Evolutionary conservation across 2,888 invertebrate genomes (phyloP).

Genomic region (Drosophila niveifrons): DNA sequence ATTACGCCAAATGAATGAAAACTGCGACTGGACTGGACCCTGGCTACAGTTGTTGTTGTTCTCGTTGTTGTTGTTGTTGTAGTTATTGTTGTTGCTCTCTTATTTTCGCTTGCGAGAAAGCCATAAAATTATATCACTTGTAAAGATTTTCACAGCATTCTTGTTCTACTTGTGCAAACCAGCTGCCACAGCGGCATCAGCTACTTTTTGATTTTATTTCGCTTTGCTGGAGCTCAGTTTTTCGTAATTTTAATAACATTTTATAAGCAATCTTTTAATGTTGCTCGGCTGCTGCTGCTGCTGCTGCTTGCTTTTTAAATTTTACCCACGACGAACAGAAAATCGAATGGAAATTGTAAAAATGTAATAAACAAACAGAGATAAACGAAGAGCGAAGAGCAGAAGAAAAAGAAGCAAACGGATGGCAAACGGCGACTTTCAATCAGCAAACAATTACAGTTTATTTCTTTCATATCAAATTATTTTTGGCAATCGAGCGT

Average conservation of each 20-base stretch:
- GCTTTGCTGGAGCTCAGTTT: slow-evolving; percentile 16
- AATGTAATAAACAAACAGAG: slow-evolving; percentile 51
- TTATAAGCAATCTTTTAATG: slow-evolving; percentile 30
- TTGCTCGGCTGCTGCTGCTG: neutral
- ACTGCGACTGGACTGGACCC: slow-evolving; percentile 59
- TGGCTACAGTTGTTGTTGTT: slow-evolving; percentile 42
- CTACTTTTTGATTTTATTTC: slow-evolving; percentile 14
- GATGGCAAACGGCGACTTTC: slow-evolving; percentile 64
- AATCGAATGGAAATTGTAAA: slow-evolving; percentile 27
- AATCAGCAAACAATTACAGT: slow-evolving; percentile 82
- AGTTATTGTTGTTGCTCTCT: slow-evolving; percentile 38
- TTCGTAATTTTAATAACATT: slow-evolving; percentile 67
- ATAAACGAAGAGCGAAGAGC: neutral
- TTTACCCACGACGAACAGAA: slow-evolving; percentile 9
- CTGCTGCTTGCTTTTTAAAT: slow-evolving; percentile 20
- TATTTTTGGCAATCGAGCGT: slow-evolving; percentile 82
- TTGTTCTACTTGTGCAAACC: neutral
- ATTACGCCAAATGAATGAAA: slow-evolving; percentile 74
- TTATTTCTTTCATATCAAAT: slow-evolving; percentile 80
- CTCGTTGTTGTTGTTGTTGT: slow-evolving; percentile 23
- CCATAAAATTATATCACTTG: slow-evolving; percentile 68
- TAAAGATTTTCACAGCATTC: slow-evolving; percentile 42
- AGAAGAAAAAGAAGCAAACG: neutral
- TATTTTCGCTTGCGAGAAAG: slow-evolving; percentile 50
- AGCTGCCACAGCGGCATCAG: neutral